A percentile compares a stretch with the other conserved stretches of the same genome.
Evolutionary conservation across 2,797 vertebrate genomes (phyloP).

Genomic region (Lateolabrax maculatus): DNA sequence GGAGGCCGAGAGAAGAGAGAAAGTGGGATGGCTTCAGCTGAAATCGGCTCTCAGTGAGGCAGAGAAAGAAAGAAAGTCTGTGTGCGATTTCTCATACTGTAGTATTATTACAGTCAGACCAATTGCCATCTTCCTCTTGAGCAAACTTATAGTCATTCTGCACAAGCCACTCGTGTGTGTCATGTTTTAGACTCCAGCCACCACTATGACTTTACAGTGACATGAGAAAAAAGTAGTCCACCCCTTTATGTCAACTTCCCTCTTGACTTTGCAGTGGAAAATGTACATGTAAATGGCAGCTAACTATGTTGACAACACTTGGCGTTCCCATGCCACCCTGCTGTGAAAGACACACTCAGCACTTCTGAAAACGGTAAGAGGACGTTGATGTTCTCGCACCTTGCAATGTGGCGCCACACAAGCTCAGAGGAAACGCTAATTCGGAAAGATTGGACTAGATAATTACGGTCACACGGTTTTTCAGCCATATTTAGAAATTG

Average conservation of each 20-base stretch:
- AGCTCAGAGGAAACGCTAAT: constrained; percentile 13
- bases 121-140: constrained; percentile 22
- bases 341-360: constrained; percentile 42
- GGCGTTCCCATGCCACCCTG: constrained; percentile 21
- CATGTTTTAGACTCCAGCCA: constrained; percentile 3
- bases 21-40: constrained; percentile 66
- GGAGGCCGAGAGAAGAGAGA: constrained; percentile 58
- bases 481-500: not conserved
- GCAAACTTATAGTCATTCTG: constrained; percentile 15
- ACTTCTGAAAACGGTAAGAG: constrained; percentile 21
- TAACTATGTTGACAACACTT: constrained; percentile 29
- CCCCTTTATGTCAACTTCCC: not conserved
- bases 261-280: constrained; percentile 34
- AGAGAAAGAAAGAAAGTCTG: constrained; percentile 49
- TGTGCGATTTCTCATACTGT: constrained; percentile 30
- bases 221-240: not conserved
- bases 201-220: constrained; percentile 29
- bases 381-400: not conserved
- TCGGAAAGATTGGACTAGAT: not conserved
- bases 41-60: constrained; percentile 43
- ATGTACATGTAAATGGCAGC: constrained; percentile 19
- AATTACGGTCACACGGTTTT: not conserved
- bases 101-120: constrained; percentile 34
- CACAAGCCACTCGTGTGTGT: constrained; percentile 17
- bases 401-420: not conserved